Conservation (phyloP, 2,888 invertebrate genomes). For the Dione juno region DNA sequence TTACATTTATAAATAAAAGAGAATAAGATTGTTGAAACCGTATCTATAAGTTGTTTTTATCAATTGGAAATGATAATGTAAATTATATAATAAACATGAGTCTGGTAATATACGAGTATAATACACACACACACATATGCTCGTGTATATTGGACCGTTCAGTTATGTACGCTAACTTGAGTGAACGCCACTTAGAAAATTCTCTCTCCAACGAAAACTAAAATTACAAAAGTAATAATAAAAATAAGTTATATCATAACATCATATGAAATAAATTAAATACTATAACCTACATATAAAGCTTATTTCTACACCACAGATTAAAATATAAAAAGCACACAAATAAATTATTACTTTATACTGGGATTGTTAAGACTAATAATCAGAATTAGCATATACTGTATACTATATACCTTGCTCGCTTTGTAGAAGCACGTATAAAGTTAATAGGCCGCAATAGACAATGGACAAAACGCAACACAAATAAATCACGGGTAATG, state of each 20-base stretch:
- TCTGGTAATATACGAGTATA: neutral
- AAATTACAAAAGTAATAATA: neutral
- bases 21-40: constrained; percentile 12
- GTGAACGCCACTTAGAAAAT: neutral
- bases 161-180: neutral
- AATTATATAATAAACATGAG: constrained; percentile 10
- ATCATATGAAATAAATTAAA: too few species aligned
- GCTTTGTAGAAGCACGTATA: constrained; percentile 52
- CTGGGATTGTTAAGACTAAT: constrained; percentile 55
- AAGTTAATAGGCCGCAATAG: constrained; percentile 56
- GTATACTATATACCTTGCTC: constrained; percentile 58
- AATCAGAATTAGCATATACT: constrained; percentile 53
- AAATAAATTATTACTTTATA: constrained; percentile 56
- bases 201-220: neutral
- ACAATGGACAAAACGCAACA: constrained; percentile 63
- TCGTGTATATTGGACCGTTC: neutral
- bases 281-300: too few species aligned
- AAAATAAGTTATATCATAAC: too few species aligned
- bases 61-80: constrained; percentile 9
- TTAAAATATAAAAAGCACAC: constrained; percentile 49
- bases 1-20: neutral
- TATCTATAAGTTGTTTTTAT: constrained; percentile 16
- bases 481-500: constrained; percentile 68
- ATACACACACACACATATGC: neutral
- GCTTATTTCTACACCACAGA: constrained; percentile 37